Percentiles rank a stretch among this genome's conserved stretches.
Conservation (phyloP, 2,888 invertebrate genomes). For the Maniola hyperantus region DNA sequence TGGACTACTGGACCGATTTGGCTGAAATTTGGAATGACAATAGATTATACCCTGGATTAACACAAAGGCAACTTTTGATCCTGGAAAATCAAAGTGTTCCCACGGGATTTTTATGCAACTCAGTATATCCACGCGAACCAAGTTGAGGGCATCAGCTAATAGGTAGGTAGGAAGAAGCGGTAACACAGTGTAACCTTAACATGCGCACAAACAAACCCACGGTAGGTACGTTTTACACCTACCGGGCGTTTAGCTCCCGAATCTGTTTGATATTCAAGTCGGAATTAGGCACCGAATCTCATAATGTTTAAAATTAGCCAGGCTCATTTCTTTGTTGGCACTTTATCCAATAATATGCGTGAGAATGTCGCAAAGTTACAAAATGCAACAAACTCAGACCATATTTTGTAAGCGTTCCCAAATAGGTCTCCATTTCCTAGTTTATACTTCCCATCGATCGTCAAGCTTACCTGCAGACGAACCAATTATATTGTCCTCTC, state of each 20-base stretch:
- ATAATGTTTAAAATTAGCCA: neutral
- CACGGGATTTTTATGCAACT: too few species aligned
- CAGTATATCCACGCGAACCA: too few species aligned
- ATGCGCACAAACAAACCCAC: neutral
- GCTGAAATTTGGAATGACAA: too few species aligned
- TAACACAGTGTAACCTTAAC: too few species aligned
- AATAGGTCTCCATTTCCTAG: constrained; percentile 13
- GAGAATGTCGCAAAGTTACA: constrained; percentile 16
- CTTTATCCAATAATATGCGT: constrained; percentile 17
- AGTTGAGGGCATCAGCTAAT: too few species aligned
- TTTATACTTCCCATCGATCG: neutral
- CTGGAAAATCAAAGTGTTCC: too few species aligned
- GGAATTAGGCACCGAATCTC: neutral
- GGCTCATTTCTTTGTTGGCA: constrained; percentile 2
- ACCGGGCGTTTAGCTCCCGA: neutral
- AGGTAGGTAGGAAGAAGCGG: too few species aligned
- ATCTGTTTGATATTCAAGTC: neutral
- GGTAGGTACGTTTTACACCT: neutral
- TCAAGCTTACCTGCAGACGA: constrained; percentile 11
- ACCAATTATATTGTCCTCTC: constrained; percentile 28
- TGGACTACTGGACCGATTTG: too few species aligned
- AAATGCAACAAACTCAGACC: constrained; percentile 14
- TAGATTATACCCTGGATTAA: too few species aligned
- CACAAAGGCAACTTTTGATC: too few species aligned
- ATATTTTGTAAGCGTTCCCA: constrained; percentile 13